A percentile compares a stretch with the other conserved stretches of the same genome.
Conservation (phyloP, 64 coral and sea anemone genomes). For the Porites australiensis region DNA sequence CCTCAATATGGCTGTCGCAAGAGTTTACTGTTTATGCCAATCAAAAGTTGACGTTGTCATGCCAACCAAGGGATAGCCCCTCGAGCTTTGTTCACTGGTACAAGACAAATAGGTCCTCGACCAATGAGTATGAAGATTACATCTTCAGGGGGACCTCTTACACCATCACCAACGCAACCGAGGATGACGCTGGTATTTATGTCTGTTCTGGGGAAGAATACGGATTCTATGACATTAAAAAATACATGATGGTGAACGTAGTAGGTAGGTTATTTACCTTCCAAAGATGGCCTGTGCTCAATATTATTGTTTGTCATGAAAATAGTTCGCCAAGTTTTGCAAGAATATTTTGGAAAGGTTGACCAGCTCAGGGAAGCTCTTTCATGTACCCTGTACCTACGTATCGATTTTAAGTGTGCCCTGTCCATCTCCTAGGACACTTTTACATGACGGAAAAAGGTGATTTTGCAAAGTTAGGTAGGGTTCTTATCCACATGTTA, state of each 20-base stretch:
- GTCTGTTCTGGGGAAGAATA: not conserved
- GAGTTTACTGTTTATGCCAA: conserved; percentile 10
- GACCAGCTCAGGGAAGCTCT: no score
- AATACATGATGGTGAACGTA: conserved; percentile 2
- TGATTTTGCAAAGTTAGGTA: no score
- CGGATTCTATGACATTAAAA: conserved; percentile 6
- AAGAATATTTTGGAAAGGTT: no score
- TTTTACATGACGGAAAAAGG: no score
- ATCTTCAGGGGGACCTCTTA: not conserved
- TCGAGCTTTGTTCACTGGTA: not conserved
- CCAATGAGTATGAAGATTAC: not conserved
- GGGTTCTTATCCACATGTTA: no score
- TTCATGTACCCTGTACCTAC: no score
- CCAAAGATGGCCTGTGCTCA: no score
- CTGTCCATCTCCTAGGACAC: no score
- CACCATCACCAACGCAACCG: conserved; percentile 16
- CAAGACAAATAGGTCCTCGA: not conserved
- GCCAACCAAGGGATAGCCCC: conserved; percentile 19
- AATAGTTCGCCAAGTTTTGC: no score
- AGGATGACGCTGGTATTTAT: conserved; percentile 5
- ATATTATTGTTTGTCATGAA: no score
- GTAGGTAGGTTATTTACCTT: not conserved
- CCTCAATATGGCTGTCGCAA: not conserved
- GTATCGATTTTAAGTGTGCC: no score
- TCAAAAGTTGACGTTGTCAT: conserved; percentile 45